Evolutionary conservation across 2,888 invertebrate species (phyloP).

Genomic region (Orthosia cruda): DNA sequence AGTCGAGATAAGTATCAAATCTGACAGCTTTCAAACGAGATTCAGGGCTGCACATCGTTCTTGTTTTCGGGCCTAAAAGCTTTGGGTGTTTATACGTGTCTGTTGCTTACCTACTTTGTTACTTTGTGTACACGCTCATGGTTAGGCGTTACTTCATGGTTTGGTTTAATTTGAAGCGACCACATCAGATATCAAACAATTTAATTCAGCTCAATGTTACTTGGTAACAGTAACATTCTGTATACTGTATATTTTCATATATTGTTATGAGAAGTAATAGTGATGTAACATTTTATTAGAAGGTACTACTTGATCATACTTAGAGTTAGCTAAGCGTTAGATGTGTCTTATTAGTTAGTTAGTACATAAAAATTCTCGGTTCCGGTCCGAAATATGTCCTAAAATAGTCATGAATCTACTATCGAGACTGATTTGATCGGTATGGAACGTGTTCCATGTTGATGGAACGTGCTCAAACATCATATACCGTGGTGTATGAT

Average conservation of each 20-base stretch:
- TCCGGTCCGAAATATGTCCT: neutral
- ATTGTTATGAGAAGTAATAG: too few species aligned
- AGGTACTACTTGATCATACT: neutral
- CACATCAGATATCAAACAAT: slow-evolving; percentile 3
- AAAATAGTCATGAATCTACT: slow-evolving; percentile 2
- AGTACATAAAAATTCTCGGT: neutral
- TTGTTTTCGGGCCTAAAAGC: slow-evolving; percentile 8
- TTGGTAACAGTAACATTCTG: neutral
- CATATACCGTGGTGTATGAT: too few species aligned
- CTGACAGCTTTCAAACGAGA: slow-evolving; percentile 7
- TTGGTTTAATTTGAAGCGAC: slow-evolving; percentile 13
- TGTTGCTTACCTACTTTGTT: neutral
- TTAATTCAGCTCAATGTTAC: neutral
- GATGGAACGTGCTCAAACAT: too few species aligned
- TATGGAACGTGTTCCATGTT: slow-evolving; percentile 3
- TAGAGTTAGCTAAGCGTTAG: neutral
- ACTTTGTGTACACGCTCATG: neutral
- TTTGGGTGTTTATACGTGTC: slow-evolving; percentile 2
- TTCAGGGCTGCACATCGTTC: neutral
- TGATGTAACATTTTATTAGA: too few species aligned
- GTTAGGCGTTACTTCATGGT: neutral
- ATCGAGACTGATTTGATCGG: slow-evolving; percentile 1
- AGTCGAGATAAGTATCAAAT: neutral
- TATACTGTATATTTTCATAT: too few species aligned
- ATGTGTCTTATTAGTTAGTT: slow-evolving; percentile 2